phyloP scores from a whole-genome alignment of 2,888 invertebrate genomes.

The Thelaira solivaga region DNA sequence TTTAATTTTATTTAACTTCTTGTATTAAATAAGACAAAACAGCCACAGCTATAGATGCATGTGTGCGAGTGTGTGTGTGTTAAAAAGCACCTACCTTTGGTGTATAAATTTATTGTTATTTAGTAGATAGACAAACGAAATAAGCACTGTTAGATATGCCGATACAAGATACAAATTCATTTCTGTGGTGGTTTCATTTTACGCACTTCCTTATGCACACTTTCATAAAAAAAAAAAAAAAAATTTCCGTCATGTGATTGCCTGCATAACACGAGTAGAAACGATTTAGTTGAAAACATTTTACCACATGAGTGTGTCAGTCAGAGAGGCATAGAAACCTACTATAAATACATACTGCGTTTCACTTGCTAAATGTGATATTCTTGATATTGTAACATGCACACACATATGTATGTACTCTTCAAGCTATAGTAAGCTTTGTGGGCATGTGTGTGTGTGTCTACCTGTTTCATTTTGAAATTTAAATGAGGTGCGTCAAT shows the following conservation, averaged over 20 bases:
- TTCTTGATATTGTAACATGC: not conserved
- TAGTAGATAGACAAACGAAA: too few relatives aligned
- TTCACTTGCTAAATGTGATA: too few relatives aligned
- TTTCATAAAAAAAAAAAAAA: too few relatives aligned
- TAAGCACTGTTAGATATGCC: too few relatives aligned
- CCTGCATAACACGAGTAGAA: too few relatives aligned
- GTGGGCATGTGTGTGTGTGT: not conserved
- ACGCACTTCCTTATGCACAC: slow-evolving; percentile 34
- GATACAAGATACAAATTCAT: too few relatives aligned
- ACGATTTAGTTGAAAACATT: not conserved
- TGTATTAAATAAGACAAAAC: slow-evolving; percentile 5
- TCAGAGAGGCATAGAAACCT: too few relatives aligned
- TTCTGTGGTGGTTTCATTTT: not conserved
- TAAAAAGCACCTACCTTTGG: not conserved
- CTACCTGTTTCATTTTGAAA: not conserved
- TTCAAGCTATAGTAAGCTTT: not conserved
- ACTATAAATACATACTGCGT: not conserved
- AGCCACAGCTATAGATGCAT: not conserved
- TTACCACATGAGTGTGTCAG: slow-evolving; percentile 24
- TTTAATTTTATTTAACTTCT: slow-evolving; percentile 25
- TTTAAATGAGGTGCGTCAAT: slow-evolving; percentile 18
- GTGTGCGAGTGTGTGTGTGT: not conserved
- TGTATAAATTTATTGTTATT: not conserved
- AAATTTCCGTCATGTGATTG: not conserved
- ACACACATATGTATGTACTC: not conserved